Evolutionary conservation across 35 echinoderm and acorn worm genomes (phyloP), one percentile per base, ranked within the genome.

Genomic region (Hemicentrotus pulcherrimus): DNA sequence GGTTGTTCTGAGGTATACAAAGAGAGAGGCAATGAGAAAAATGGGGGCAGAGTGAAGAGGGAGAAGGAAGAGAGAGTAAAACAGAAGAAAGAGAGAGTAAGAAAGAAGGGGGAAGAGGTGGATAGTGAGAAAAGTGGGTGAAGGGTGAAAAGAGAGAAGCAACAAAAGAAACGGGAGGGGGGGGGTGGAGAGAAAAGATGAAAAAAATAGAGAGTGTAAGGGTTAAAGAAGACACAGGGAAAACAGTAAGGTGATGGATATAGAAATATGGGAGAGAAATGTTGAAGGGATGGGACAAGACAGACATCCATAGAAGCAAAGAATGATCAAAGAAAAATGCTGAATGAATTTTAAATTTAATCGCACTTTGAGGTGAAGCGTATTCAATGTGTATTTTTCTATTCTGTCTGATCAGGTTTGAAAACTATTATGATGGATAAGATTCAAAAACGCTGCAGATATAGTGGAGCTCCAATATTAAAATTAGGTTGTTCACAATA

Each of bases 1-100:
- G 98, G 92, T 99, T 99, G 94, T 95, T 99, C 98, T 99, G 88
- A 5, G 46, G 3, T 90, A 47, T 30, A 22, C 14, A 86, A 33
- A 31, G 86, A 11, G 86, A 33, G 28, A 86, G n/a, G 24, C 5
- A 33, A 22, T 13, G 32, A 86, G 32, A 86, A 22, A 6, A 33
- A 86, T 13, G 88, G 31, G 31, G 13, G 13, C 24, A 47, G 32
- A 45, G 12, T 90, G 31, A 89, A 15, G 31, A n/a, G 10, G 87
- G 32, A 89, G 6, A 32, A 70, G 19, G 16, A 28, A n/a, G 87
- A 32, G 86, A 88, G 85, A 32, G 32, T 13, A 59, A 41, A 47
- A 47, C 6, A 9, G 32, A 32, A 10, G 31, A 1, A 32, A 41
- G 7, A 9, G 87, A 41, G 32, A 22, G 87, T 33, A 89, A 24